Evolutionary conservation across 2,797 vertebrate genomes (phyloP), one percentile per base, ranked within the genome.

Genomic region (Acanthopagrus latus): DNA sequence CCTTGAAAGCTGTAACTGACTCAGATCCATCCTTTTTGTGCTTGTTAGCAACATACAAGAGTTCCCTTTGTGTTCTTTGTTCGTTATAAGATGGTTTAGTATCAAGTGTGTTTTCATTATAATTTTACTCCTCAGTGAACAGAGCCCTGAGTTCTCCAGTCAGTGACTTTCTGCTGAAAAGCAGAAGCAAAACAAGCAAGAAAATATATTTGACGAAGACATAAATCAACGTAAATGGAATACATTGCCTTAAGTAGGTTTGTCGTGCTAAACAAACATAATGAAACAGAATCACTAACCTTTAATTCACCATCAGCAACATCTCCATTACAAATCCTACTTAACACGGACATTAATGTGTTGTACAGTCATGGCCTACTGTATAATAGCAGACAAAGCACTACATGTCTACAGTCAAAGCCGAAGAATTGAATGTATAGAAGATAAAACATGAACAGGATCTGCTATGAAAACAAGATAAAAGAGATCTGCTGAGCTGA

Each of bases 41-140:
- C 88, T 89, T 83, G 89, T 91, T 88, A 86, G 68, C 48, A 8
- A 21, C 50, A 65, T 44, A 56, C 52, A 78, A 56, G 63, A 64
- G 60, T 29, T 62, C 44, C 41, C 58, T 75, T 79, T 64, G 58
- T 78, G 68, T 63, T 82, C 25, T 44, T 29, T 75, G 52, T 25
- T 74, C 54, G 65, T 55, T 47, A 70, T 54, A 23, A 43, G 60
- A 72, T n/a, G 21, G 11, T 78, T 75, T 5, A 13, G 23, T 52
- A 74, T 75, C 6, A 1, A 71, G 70, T 13, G 60, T 84, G 69
- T 78, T 83, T 84, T 88, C 80, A 86, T 89, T 86, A 87, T 85
- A 77, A 84, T 82, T 79, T 89, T 75, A 72, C 83, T 73, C 74
- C 74, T 91, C 86, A 81, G 77, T 85, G 83, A 89, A 70, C 89